Evolutionary conservation across 2,113 vertebrate genomes (phyloP).

Genomic region (Lamprologus sp.): DNA sequence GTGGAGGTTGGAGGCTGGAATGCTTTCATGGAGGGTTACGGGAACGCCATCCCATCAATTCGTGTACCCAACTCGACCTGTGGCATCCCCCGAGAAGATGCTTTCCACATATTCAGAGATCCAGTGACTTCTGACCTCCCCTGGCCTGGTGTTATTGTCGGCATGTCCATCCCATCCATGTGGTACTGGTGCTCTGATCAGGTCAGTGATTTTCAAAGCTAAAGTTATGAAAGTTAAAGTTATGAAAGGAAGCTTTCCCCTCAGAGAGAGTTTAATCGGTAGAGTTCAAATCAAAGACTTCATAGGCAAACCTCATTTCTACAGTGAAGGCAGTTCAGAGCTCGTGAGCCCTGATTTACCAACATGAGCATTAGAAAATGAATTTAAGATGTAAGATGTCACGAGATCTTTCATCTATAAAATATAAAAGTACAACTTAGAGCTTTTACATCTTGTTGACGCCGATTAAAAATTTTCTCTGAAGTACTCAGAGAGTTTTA

Average conservation of each 20-base stretch:
- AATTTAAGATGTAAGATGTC: not conserved
- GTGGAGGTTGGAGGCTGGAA: conserved; percentile 81
- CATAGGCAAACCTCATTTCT: not conserved
- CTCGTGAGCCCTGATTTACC: not conserved
- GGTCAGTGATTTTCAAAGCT: conserved; percentile 57
- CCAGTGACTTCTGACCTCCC: conserved; percentile 88
- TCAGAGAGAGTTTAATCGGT: not conserved
- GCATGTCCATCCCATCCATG: conserved; percentile 90
- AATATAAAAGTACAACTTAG: not conserved
- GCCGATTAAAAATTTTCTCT: not conserved
- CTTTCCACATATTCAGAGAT: conserved; percentile 92
- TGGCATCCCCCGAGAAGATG: conserved; percentile 82
- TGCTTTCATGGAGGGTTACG: conserved; percentile 78
- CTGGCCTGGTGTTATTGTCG: conserved; percentile 89
- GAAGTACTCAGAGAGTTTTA: not conserved
- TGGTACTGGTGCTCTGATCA: conserved; percentile 99
- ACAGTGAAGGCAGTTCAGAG: not conserved
- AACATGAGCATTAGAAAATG: not conserved
- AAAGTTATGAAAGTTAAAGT: not conserved
- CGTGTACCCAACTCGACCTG: conserved; percentile 82
- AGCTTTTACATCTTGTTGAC: not conserved
- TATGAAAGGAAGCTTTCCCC: not conserved
- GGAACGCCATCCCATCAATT: conserved; percentile 74
- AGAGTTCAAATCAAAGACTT: not conserved
- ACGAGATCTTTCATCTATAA: not conserved